phyloP scores from a whole-genome alignment of 2,113 vertebrate species.

The Opisthocomus hoazin region DNA sequence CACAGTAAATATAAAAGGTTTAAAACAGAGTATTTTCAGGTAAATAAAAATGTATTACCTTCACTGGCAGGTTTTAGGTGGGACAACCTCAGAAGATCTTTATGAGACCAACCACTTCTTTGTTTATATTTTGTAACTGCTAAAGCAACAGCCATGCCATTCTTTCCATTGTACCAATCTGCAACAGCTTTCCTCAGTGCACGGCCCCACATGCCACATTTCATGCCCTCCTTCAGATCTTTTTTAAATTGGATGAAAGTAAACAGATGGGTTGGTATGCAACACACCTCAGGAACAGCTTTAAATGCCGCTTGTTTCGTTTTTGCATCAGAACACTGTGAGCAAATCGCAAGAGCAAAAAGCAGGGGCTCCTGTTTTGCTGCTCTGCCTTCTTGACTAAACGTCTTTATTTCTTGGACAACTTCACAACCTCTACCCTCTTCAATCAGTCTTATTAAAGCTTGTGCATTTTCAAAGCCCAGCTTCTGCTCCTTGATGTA shows the following conservation, averaged over 20 bases:
- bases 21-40: not conserved
- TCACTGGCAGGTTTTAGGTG: slow-evolving; percentile 91
- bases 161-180: slow-evolving; percentile 92
- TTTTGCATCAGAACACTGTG: slow-evolving; percentile 83
- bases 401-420: slow-evolving; percentile 84
- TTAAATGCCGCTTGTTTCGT: slow-evolving; percentile 88
- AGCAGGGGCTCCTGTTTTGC: slow-evolving; percentile 77
- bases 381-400: slow-evolving; percentile 76
- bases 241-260: slow-evolving; percentile 92
- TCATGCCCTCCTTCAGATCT: slow-evolving; percentile 88
- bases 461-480: slow-evolving; percentile 70
- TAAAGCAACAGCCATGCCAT: slow-evolving; percentile 81
- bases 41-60: slow-evolving; percentile 73
- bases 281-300: slow-evolving; percentile 85
- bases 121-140: slow-evolving; percentile 91
- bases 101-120: slow-evolving; percentile 92
- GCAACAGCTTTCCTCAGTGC: slow-evolving; percentile 89
- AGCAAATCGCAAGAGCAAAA: slow-evolving; percentile 89
- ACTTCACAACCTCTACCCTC: slow-evolving; percentile 84
- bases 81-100: slow-evolving; percentile 89
- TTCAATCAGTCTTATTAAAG: slow-evolving; percentile 82
- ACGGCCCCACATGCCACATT: slow-evolving; percentile 94
- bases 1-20: not conserved
- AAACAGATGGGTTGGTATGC: slow-evolving; percentile 84
- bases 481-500: slow-evolving; percentile 76